These are phyloP conservation scores for Gymnobelideus leadbeateri DNA, from an alignment of 2,113 vertebrate genomes.

Conservation along the genomic window DNA sequence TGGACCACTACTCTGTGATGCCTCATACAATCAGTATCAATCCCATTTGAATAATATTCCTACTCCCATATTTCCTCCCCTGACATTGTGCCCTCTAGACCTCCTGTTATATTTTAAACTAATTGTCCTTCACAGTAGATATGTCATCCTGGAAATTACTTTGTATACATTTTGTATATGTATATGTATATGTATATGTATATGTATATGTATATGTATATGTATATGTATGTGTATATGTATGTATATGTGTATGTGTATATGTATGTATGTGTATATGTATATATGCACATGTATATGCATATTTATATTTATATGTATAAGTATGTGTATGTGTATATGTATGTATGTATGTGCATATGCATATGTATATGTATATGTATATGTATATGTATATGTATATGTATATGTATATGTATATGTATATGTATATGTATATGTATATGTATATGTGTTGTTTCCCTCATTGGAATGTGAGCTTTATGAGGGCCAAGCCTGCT, in stretches of 20 bases:
- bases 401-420: no score
- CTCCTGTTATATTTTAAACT: not conserved
- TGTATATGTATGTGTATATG: no score
- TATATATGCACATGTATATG: no score
- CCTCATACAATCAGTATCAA: not conserved
- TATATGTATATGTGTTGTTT: not conserved
- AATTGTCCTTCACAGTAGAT: not conserved
- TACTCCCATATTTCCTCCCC: not conserved
- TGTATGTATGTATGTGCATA: no score
- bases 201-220: not conserved
- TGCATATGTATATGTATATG: no score
- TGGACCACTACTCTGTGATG: not conserved
- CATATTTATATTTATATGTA: no score
- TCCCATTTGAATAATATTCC: not conserved
- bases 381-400: no score
- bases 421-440: no score
- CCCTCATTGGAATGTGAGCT: not conserved
- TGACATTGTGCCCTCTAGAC: not conserved
- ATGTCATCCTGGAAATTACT: not conserved
- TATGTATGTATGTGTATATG: not conserved
- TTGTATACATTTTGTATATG: not conserved
- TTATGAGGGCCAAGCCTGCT: not conserved
- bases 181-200: not conserved
- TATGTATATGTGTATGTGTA: not conserved
- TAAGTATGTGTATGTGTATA: no score